Evolutionary conservation across 2,888 invertebrate species (phyloP).

Genomic region (Cistogaster globosa): DNA sequence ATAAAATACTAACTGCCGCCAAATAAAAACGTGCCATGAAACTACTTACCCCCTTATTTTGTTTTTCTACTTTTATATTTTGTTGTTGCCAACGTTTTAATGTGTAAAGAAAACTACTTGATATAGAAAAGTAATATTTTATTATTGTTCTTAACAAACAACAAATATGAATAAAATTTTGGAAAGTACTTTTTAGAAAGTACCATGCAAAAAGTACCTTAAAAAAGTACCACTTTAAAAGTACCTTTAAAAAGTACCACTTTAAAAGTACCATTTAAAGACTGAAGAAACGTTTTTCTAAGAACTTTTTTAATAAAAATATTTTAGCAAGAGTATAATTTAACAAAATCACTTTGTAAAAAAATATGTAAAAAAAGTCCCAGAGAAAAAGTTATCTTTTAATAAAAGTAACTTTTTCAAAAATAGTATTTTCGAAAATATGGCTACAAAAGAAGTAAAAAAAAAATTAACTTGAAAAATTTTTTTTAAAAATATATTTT

Average conservation of each 20-base stretch:
- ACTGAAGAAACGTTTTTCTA: no score
- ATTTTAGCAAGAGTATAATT: no score
- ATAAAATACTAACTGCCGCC: constrained; percentile 75
- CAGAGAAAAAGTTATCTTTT: neutral
- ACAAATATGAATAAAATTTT: neutral
- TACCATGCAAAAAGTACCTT: neutral
- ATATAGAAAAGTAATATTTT: constrained; percentile 63
- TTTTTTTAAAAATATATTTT: neutral
- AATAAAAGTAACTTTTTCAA: neutral
- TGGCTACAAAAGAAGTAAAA: neutral
- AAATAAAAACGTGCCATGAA: constrained; percentile 60
- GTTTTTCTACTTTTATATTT: neutral
- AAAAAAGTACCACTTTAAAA: neutral
- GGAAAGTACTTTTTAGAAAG: neutral
- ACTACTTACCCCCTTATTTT: constrained; percentile 8
- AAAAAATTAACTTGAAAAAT: neutral
- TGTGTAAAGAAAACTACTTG: constrained; percentile 39
- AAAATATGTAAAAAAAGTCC: no score
- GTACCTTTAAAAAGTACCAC: no score
- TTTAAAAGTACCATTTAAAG: neutral
- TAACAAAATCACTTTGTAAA: neutral
- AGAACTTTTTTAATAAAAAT: no score
- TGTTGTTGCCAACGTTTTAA: constrained; percentile 3
- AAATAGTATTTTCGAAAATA: neutral
- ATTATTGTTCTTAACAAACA: constrained; percentile 36